Evolutionary conservation across 2,113 vertebrate genomes (phyloP).

Genomic region (Ifrita kowaldi): DNA sequence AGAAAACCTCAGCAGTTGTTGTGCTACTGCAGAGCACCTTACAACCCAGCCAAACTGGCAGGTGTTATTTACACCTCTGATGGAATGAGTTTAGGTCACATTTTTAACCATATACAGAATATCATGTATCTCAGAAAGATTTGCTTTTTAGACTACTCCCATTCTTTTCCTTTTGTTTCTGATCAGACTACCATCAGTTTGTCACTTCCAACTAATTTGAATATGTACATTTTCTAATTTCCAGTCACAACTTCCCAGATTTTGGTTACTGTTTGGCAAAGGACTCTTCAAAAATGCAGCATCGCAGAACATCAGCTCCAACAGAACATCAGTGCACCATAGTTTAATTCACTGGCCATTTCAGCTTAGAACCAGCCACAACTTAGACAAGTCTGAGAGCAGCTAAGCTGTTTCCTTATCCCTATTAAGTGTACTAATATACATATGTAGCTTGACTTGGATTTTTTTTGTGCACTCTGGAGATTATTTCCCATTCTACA

Average conservation of each 20-base stretch:
- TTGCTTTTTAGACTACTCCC: not conserved
- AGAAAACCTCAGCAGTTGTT: not conserved
- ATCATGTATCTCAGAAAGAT: not conserved
- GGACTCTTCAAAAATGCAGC: not conserved
- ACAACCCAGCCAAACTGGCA: not conserved
- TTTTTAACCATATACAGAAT: not conserved
- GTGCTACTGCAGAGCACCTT: not conserved
- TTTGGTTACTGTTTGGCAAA: not conserved
- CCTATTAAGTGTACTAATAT: not conserved
- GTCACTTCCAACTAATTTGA: not conserved
- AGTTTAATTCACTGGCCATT: not conserved
- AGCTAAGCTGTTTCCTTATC: not conserved
- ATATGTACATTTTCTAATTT: not conserved
- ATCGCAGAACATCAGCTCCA: not conserved
- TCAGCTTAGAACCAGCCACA: not conserved
- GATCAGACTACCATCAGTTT: not conserved
- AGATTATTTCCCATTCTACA: not conserved
- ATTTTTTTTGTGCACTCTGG: not conserved
- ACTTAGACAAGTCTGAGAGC: not conserved
- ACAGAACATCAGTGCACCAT: not conserved
- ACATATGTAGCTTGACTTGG: not conserved
- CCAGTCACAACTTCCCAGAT: not conserved
- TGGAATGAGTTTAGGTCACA: not conserved
- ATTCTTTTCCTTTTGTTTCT: not conserved
- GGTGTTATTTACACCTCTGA: not conserved